These are phyloP conservation scores for Piaya cayana DNA, from an alignment of 2,113 vertebrate genomes.

Conservation along the genomic window DNA sequence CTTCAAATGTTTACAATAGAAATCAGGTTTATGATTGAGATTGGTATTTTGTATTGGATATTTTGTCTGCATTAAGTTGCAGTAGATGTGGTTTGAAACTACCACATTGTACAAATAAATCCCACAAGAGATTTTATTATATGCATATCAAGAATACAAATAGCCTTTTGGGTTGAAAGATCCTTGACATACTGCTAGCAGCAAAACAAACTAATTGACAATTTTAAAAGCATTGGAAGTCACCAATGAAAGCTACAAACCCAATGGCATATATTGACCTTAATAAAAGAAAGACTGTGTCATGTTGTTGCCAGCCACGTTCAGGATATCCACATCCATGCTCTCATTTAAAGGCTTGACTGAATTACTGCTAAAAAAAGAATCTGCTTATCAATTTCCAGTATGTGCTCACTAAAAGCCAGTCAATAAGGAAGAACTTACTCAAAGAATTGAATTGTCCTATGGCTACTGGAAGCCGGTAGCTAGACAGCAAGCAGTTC, in stretches of 20 bases:
- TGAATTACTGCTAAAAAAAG: slow-evolving; percentile 16
- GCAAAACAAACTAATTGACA: neutral
- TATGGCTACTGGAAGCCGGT: neutral
- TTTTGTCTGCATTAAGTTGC: neutral
- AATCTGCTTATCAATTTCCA: neutral
- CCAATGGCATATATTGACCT: neutral
- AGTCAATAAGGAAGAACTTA: slow-evolving; percentile 13
- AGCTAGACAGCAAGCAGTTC: neutral
- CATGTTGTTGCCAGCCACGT: neutral
- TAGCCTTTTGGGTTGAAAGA: neutral
- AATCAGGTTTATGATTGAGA: neutral
- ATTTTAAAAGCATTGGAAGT: neutral
- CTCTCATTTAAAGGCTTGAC: neutral
- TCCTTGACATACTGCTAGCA: neutral
- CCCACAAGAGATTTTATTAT: neutral
- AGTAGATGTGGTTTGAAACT: neutral
- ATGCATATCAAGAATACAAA: neutral
- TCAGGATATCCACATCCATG: neutral
- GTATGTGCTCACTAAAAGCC: neutral
- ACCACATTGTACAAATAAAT: neutral
- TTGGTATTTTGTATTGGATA: neutral
- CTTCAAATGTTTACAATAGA: slow-evolving; percentile 74
- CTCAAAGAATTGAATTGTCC: neutral
- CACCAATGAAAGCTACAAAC: neutral
- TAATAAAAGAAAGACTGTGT: neutral